A percentile compares a stretch with the other conserved stretches of the same genome.
Conservation (phyloP, 2,797 vertebrate genomes). For the Paedocypris micromegethes region DNA sequence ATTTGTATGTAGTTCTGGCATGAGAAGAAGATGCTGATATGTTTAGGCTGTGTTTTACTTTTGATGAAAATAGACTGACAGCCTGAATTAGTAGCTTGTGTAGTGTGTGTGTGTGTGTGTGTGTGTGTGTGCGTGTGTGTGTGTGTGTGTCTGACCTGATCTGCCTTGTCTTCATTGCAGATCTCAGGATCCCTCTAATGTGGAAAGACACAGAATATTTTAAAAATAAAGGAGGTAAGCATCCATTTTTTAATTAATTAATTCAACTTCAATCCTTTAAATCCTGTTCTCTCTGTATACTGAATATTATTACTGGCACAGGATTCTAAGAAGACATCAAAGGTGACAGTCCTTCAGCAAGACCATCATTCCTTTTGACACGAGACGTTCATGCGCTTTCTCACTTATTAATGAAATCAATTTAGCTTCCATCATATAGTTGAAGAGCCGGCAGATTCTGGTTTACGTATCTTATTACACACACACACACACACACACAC, state of each 20-base stretch:
- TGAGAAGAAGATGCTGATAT: conserved; percentile 9
- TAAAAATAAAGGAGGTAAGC: conserved; percentile 93
- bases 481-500: too few relatives aligned
- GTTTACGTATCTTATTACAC: too few relatives aligned
- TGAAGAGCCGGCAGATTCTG: too few relatives aligned
- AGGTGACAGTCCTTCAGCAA: too few relatives aligned
- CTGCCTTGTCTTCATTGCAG: conserved; percentile 60
- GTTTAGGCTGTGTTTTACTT: neutral
- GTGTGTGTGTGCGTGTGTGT: conserved; percentile 12
- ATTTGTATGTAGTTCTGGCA: conserved; percentile 11
- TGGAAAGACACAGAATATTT: conserved; percentile 98
- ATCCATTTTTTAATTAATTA: conserved; percentile 5
- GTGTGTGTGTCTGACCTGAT: conserved; percentile 17
- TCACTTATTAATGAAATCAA: too few relatives aligned
- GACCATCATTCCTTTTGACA: too few relatives aligned
- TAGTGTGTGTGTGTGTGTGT: conserved; percentile 15
- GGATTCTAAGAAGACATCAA: too few relatives aligned
- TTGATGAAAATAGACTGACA: conserved; percentile 18
- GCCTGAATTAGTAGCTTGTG: neutral
- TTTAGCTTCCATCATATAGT: too few relatives aligned
- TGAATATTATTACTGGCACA: too few relatives aligned
- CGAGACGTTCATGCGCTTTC: too few relatives aligned
- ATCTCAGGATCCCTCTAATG: conserved; percentile 92
- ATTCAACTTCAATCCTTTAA: too few relatives aligned
- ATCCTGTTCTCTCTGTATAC: too few relatives aligned